Base-by-base conservation (phyloP, 1,140 invertebrate genomes). In the Pseudomyrmex gracilis region DNA sequence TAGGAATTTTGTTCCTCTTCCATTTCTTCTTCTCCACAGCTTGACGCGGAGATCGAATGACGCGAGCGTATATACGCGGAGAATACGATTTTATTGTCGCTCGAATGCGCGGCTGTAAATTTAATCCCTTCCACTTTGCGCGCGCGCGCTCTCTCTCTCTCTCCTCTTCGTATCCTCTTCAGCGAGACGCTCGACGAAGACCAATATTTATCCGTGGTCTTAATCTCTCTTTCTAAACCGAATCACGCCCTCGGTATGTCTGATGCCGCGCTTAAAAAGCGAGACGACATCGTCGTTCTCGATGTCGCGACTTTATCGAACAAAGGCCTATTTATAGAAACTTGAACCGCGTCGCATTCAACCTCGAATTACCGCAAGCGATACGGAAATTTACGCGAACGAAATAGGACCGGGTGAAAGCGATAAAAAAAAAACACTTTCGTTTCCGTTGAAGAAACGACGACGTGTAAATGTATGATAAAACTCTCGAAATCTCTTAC, bases 271-370 rank as follows among this genome's bases (percentile, higher is more conserved):
- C 22, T 17, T 73, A 7, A 73, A n/a, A 24, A 47, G 55, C 13
- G 67, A 20, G 34, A 34, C 57, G 20, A 70, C n/a, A 43, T 57
- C 15, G 17, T 53, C 61, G 34, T n/a, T 13, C 55, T 5, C 10
- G n/a, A 17, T 57, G 51, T 80, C n/a, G 12, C 22, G 51, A 71
- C 43, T 80, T 80, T 80, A 80, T 80, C 77, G 55, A 51, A 17
- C 43, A 58, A 49, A 15, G 5, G 20, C 43, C 43, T 82, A 82
- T 82, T 73, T 80, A 60, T 73, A 80, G 67, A 71, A 80, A 80
- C 20, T 80, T 53, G 77, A 71, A 5, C 17, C 51, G 63, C 49
- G 13, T 55, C 34, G 55, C 22, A 73, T 58, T 47, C 67, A 43
- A 57, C 43, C 43, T 73, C 57, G 53, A 45, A 63, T 53, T 70